These are phyloP conservation scores for Palaemon carinicauda DNA, from an alignment of 1,140 invertebrate genomes.

Conservation along the genomic window DNA sequence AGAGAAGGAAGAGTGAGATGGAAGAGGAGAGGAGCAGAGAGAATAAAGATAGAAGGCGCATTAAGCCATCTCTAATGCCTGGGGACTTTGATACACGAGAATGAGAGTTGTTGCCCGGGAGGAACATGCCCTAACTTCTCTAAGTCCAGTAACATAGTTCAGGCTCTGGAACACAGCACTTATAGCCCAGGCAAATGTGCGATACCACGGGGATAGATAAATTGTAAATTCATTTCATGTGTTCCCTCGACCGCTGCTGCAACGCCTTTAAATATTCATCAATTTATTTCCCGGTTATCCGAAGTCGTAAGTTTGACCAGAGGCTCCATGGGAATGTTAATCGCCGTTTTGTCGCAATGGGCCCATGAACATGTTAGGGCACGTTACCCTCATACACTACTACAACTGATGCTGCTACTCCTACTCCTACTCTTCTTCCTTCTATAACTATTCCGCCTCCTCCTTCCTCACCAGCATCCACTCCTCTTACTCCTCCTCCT, in stretches of 20 bases:
- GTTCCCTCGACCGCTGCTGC: slow-evolving; percentile 45
- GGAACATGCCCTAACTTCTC: slow-evolving; percentile 52
- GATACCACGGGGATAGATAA: slow-evolving; percentile 54
- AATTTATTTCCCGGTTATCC: slow-evolving; percentile 56
- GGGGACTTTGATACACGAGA: slow-evolving; percentile 49
- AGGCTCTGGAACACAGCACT: slow-evolving; percentile 47
- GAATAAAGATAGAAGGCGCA: slow-evolving; percentile 16
- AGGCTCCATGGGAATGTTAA: slow-evolving; percentile 38
- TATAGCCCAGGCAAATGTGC: slow-evolving; percentile 50
- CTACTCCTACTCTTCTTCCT: neutral
- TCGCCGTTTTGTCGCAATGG: slow-evolving; percentile 46
- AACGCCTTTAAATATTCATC: slow-evolving; percentile 56
- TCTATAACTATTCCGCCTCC: slow-evolving; percentile 2
- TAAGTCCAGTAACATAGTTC: slow-evolving; percentile 51
- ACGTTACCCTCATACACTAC: slow-evolving; percentile 49
- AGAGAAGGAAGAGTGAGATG: neutral
- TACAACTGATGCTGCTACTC: no score
- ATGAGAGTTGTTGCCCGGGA: slow-evolving; percentile 45
- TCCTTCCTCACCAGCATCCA: neutral
- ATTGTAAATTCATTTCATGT: slow-evolving; percentile 57
- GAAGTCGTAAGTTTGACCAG: slow-evolving; percentile 54
- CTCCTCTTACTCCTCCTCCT: neutral
- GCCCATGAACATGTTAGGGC: slow-evolving; percentile 52
- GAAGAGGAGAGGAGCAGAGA: neutral
- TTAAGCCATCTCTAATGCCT: slow-evolving; percentile 25